phyloP scores from a whole-genome alignment of 1,140 invertebrate species.

The Pseudomyrmex concolor region DNA sequence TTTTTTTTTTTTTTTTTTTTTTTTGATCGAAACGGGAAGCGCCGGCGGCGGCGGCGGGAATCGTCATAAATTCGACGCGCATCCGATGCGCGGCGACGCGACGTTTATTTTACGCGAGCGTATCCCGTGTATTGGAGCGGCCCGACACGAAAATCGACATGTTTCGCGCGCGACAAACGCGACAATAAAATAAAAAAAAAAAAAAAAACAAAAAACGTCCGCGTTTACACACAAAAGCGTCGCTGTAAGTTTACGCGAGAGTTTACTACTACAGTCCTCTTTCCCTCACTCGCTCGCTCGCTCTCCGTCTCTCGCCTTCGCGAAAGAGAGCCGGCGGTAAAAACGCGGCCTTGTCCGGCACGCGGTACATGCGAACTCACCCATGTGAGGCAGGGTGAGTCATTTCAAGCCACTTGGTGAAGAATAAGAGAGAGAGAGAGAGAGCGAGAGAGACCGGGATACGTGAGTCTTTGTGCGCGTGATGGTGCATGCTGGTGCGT shows the following conservation, averaged over 20 bases:
- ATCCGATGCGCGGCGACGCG: constrained; percentile 27
- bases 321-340: constrained; percentile 60
- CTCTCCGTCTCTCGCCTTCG: constrained; percentile 27
- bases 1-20: not conserved
- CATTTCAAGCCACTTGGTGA: constrained; percentile 61
- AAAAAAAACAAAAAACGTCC: constrained; percentile 45
- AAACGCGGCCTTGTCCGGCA: constrained; percentile 74
- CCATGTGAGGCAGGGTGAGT: constrained; percentile 67
- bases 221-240: too few relatives aligned
- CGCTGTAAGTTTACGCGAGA: constrained; percentile 54
- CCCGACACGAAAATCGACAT: constrained; percentile 50
- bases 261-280: constrained; percentile 43
- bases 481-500: not conserved
- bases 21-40: constrained; percentile 23
- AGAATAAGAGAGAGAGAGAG: constrained; percentile 33
- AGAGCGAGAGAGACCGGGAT: not conserved
- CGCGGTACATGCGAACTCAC: constrained; percentile 74
- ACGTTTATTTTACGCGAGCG: constrained; percentile 50
- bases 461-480: not conserved
- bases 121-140: constrained; percentile 4
- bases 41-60: constrained; percentile 15
- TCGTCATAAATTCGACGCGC: constrained; percentile 47
- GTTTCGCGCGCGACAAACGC: constrained; percentile 31
- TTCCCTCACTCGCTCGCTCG: not conserved
- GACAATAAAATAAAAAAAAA: constrained; percentile 20